Percentiles rank a stretch among this genome's conserved stretches.
Evolutionary conservation across 2,888 invertebrate genomes (phyloP).

Genomic region (Cosmia trapezina): DNA sequence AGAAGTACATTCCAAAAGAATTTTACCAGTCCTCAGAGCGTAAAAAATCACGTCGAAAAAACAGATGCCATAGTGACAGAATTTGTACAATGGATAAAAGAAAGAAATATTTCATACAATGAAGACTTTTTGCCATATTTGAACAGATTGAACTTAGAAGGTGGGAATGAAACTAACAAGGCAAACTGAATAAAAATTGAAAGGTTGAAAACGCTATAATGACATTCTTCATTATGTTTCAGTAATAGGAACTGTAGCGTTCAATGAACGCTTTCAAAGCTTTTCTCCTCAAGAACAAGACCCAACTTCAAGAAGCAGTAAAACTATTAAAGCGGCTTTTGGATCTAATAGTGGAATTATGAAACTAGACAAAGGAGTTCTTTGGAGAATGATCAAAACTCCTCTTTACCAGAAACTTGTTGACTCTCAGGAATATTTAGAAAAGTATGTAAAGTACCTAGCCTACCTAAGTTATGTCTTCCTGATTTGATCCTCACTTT

Average conservation of each 20-base stretch:
- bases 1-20: conserved; percentile 95
- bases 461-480: no score
- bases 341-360: conserved; percentile 93
- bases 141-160: conserved; percentile 94
- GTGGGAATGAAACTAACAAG: conserved; percentile 71
- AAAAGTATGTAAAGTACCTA: conserved; percentile 81
- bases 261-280: conserved; percentile 93
- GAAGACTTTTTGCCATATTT: conserved; percentile 93
- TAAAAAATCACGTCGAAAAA: conserved; percentile 91
- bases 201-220: neutral
- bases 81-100: conserved; percentile 90
- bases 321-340: conserved; percentile 93
- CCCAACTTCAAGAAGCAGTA: conserved; percentile 91
- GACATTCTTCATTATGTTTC: conserved; percentile 69
- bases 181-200: neutral
- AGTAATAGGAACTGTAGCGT: conserved; percentile 94
- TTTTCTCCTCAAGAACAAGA: conserved; percentile 91
- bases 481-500: no score
- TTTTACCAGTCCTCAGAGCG: conserved; percentile 93
- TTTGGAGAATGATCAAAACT: conserved; percentile 94
- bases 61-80: conserved; percentile 92
- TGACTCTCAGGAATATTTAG: conserved; percentile 93
- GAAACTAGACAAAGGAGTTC: conserved; percentile 92
- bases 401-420: conserved; percentile 93
- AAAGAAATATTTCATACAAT: conserved; percentile 68